A percentile compares a stretch with the other conserved stretches of the same genome.
phyloP scores from a whole-genome alignment of 2,888 invertebrate genomes.

The Chorisops tibialis region DNA sequence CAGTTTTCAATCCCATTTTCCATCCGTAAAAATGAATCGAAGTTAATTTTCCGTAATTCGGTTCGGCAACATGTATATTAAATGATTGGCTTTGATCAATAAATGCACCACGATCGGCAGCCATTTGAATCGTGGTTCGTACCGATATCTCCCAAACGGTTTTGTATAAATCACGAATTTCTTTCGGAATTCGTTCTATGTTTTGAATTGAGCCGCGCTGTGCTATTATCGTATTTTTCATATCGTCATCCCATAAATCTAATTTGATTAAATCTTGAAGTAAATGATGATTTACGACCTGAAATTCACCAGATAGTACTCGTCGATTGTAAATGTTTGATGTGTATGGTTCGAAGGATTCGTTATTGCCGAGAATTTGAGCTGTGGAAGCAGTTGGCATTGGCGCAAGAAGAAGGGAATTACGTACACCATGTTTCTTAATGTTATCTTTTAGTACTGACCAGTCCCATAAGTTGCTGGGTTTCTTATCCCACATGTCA shows the following conservation, averaged over 20 bases:
- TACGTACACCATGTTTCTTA: conserved; percentile 78
- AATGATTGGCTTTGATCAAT: conserved; percentile 96
- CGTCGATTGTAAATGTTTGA: conserved; percentile 89
- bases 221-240: conserved; percentile 87
- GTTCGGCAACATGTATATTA: conserved; percentile 89
- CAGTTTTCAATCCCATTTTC: conserved; percentile 93
- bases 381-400: conserved; percentile 98
- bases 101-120: conserved; percentile 90
- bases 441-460: conserved; percentile 72
- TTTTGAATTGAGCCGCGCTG: conserved; percentile 86
- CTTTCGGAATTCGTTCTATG: conserved; percentile 74
- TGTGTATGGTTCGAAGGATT: conserved; percentile 93
- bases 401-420: conserved; percentile 84
- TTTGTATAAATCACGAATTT: conserved; percentile 80
- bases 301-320: conserved; percentile 88
- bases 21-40: conserved; percentile 96
- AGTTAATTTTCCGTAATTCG: conserved; percentile 82
- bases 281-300: conserved; percentile 90
- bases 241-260: conserved; percentile 86
- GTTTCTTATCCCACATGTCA: conserved; percentile 90
- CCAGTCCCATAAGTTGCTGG: conserved; percentile 88
- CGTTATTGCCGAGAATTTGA: conserved; percentile 96
- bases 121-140: conserved; percentile 85
- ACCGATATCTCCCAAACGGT: conserved; percentile 95
- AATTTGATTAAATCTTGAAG: conserved; percentile 82